Conservation (phyloP, 2,888 invertebrate genomes). For the Baccha elongata region DNA sequence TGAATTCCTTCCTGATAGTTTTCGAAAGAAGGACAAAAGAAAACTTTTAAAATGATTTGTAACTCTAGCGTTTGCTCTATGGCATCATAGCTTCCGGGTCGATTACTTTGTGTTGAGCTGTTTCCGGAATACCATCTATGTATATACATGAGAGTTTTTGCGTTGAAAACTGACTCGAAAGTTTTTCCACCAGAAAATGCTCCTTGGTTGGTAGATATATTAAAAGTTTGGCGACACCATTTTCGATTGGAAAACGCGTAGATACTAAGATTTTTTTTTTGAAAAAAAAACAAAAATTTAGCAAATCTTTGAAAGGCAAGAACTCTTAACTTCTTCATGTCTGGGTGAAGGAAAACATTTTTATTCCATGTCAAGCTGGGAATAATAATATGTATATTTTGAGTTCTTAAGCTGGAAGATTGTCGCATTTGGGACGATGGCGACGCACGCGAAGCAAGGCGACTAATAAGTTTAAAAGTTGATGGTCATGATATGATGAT, state of each 20-base stretch:
- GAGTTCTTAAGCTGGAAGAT: constrained; percentile 21
- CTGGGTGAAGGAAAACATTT: background rate
- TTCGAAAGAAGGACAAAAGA: background rate
- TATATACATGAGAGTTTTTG: background rate
- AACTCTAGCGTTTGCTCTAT: constrained; percentile 35
- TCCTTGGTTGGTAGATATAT: background rate
- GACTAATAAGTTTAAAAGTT: constrained; percentile 24
- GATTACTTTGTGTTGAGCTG: constrained; percentile 41
- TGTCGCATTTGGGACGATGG: constrained; percentile 12
- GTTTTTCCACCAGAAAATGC: background rate
- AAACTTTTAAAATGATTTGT: constrained; percentile 54
- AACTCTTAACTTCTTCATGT: background rate
- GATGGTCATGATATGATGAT: constrained; percentile 36
- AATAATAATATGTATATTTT: constrained; percentile 21
- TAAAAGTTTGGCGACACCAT: constrained; percentile 17
- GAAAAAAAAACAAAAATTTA: constrained; percentile 8
- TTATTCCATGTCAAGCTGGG: constrained; percentile 23
- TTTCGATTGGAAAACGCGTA: constrained; percentile 5
- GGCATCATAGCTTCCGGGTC: constrained; percentile 55
- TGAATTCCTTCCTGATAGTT: background rate
- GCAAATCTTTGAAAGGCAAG: background rate
- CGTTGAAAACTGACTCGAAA: constrained; percentile 14
- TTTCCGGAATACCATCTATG: background rate
- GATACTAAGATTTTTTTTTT: constrained; percentile 10
- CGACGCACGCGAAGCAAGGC: constrained; percentile 7